Base-by-base conservation (phyloP, 2,113 vertebrate genomes). In the Erythrocercus mccallii region DNA sequence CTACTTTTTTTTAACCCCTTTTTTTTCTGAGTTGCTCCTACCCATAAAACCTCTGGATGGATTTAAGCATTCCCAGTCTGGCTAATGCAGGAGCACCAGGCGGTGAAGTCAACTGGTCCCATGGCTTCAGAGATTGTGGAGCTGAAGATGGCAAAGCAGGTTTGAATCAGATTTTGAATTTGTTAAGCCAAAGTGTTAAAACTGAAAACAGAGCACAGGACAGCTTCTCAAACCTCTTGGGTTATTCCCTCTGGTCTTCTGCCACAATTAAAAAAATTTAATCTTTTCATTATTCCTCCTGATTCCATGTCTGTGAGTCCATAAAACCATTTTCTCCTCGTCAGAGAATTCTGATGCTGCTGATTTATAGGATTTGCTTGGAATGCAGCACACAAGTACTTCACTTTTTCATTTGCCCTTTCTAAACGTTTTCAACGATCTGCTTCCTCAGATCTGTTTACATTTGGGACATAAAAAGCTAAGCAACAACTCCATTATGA, bases 371-470 rank as follows among this genome's bases (percentile, higher is more conserved):
- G 6, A 54, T 81, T 68, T 61, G 78, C 84, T 79, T 50, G 50
- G 54, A 94, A 69, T 3, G 0, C 66, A 58, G 87, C 24, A 27
- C 73, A 3, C 40, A 33, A 94, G 56, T 5, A 35, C 93, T 87
- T 94, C 3, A 2, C 60, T 65, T 86, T 80, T 76, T 81, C 79
- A 72, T 72, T 72, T 2, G 13, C 54, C 65, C 84, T 33, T 72
- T 72, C 78, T 80, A 64, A 91, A 71, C 1, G 7, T 37, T 89
- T 85, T 77, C 83, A 81, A 87, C 7, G 18, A 85, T 38, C 66
- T 50, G 54, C 54, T 91, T 95, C 94, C 90, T 87, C 74, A 42
- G 89, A 65, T 40, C 69, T 72, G 91, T 87, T 95, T 94, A 91
- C 48, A 35, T 58, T 85, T 53, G 74, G 66, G 95, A 91, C 90